A percentile compares a stretch with the other conserved stretches of the same genome.
phyloP scores from a whole-genome alignment of 2,797 vertebrate species.

The Gobio occitaniae region DNA sequence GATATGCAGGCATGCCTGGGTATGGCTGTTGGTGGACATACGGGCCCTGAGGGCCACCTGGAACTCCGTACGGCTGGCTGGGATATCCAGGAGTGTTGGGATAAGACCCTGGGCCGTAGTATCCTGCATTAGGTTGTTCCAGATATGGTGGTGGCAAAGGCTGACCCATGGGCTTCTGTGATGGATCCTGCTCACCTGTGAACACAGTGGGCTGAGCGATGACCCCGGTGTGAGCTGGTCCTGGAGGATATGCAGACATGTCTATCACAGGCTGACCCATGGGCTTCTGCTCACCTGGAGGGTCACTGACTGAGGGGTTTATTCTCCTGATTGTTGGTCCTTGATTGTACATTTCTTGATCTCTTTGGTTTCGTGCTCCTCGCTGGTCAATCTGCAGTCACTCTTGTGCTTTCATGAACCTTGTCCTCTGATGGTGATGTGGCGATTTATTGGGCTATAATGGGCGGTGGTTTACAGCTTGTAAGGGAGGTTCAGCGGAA shows the following conservation, averaged over 20 bases:
- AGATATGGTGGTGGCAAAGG: neutral
- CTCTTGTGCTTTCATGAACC: neutral
- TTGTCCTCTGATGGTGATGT: neutral
- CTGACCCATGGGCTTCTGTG: neutral
- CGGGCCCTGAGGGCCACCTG: neutral
- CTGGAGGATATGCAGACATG: neutral
- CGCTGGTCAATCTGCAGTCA: neutral
- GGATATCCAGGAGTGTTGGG: neutral
- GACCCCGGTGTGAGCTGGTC: neutral
- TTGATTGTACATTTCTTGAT: conserved; percentile 2
- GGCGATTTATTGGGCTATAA: neutral
- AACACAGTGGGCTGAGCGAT: neutral
- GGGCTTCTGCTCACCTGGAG: neutral
- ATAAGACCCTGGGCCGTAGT: neutral
- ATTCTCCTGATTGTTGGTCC: neutral
- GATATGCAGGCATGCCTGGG: neutral
- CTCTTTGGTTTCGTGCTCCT: neutral
- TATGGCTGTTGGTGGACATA: neutral
- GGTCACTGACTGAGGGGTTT: no score
- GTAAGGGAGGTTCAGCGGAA: no score
- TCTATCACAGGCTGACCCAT: neutral
- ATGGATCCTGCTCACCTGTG: neutral
- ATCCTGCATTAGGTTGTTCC: neutral
- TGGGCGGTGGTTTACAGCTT: neutral
- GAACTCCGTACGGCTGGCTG: neutral